Evolutionary conservation across 2,797 vertebrate species (phyloP).

Genomic region (Poecilia gillii): DNA sequence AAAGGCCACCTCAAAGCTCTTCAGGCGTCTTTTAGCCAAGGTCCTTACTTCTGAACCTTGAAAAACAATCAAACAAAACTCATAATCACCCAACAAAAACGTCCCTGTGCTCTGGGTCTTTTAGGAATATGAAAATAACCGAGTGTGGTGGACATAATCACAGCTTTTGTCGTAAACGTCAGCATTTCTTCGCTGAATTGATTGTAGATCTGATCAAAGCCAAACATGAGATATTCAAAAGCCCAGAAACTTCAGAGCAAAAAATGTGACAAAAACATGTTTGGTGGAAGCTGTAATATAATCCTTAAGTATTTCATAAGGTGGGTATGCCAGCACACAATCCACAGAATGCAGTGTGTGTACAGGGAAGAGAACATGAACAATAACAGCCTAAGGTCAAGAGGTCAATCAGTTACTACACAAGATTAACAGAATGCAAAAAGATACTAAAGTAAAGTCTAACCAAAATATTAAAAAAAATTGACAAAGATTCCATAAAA

Average conservation of each 20-base stretch:
- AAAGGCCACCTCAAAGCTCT: constrained; percentile 38
- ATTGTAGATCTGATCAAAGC: constrained; percentile 11
- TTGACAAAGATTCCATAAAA: not conserved
- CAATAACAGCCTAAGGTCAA: not conserved
- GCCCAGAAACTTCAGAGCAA: not conserved
- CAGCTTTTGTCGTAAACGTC: constrained; percentile 14
- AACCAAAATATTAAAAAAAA: not conserved
- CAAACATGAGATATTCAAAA: constrained; percentile 23
- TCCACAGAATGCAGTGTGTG: not conserved
- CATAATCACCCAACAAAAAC: constrained; percentile 18
- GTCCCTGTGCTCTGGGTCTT: not conserved
- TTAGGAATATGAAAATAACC: constrained; percentile 4
- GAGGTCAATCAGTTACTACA: not conserved
- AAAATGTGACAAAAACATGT: constrained; percentile 15
- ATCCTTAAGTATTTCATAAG: not conserved
- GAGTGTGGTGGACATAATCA: not conserved
- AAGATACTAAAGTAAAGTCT: not conserved
- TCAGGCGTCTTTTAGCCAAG: constrained; percentile 39
- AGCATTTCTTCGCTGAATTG: constrained; percentile 1
- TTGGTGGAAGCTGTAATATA: constrained; percentile 1
- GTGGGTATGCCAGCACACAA: not conserved
- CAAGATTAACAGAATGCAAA: not conserved
- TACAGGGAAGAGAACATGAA: not conserved
- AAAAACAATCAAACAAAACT: constrained; percentile 44
- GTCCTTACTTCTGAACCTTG: constrained; percentile 32